Conservation (phyloP, 1,140 invertebrate genomes). For the Notospermus geniculatus region DNA sequence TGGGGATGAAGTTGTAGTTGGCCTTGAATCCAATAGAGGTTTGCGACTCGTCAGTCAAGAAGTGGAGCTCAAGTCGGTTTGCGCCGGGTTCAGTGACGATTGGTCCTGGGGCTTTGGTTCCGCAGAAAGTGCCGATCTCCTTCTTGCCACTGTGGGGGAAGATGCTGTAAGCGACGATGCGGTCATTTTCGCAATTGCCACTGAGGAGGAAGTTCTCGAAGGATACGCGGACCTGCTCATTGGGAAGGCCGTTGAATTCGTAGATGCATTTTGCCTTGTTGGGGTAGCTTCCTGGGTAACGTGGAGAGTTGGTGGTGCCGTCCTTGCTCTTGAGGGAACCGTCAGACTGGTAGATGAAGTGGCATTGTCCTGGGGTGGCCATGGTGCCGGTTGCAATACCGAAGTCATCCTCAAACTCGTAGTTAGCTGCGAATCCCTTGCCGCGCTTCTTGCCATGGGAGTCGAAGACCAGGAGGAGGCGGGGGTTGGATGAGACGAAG, state of each 20-base stretch:
- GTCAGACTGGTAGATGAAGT: slow-evolving; percentile 74
- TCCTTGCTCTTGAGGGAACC: slow-evolving; percentile 74
- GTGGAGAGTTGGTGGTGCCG: slow-evolving; percentile 91
- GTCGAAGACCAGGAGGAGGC: slow-evolving; percentile 89
- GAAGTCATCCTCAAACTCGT: slow-evolving; percentile 66
- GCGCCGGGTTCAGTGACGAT: slow-evolving; percentile 1
- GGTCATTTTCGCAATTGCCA: slow-evolving; percentile 39
- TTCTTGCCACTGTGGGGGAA: neutral
- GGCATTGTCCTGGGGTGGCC: slow-evolving; percentile 72
- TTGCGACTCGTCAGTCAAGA: slow-evolving; percentile 60
- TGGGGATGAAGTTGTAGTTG: slow-evolving; percentile 80
- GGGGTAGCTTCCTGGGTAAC: slow-evolving; percentile 93
- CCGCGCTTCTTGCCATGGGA: slow-evolving; percentile 64
- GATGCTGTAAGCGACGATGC: no score
- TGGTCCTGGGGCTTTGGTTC: neutral
- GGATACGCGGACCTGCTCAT: slow-evolving; percentile 84
- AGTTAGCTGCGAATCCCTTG: slow-evolving; percentile 85
- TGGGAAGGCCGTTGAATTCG: slow-evolving; percentile 62
- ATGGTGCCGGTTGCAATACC: slow-evolving; percentile 71
- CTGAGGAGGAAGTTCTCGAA: slow-evolving; percentile 90
- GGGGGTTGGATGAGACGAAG: slow-evolving; percentile 83
- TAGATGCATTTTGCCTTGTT: slow-evolving; percentile 91
- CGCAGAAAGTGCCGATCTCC: neutral
- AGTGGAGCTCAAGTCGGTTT: neutral
- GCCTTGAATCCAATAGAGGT: slow-evolving; percentile 90